phyloP scores from a whole-genome alignment of 2,113 vertebrate species.

The Datnioides undecimradiatus region DNA sequence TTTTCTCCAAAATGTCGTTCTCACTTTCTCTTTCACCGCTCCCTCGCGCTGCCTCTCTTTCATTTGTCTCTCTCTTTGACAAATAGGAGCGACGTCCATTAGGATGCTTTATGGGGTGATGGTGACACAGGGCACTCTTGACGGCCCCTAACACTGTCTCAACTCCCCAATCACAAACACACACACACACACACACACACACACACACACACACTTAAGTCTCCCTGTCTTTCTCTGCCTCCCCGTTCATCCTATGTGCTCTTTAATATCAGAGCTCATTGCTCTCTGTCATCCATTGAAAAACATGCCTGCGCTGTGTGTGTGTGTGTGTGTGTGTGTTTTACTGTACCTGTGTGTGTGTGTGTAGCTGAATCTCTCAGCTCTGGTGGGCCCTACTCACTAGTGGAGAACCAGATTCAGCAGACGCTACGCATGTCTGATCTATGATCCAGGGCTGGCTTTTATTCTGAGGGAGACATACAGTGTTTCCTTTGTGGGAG shows the following conservation, averaged over 20 bases:
- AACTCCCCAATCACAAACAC: conserved; percentile 54
- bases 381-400: conserved; percentile 24
- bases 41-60: conserved; percentile 53
- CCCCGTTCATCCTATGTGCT: conserved; percentile 57
- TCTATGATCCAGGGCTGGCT: conserved; percentile 77
- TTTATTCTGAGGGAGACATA: conserved; percentile 77
- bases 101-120: conserved; percentile 83
- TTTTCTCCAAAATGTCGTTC: conserved; percentile 75
- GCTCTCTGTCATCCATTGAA: conserved; percentile 71
- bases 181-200: conserved; percentile 43
- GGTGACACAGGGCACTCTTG: conserved; percentile 74
- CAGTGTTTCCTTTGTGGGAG: conserved; percentile 76
- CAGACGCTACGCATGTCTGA: conserved; percentile 65
- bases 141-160: conserved; percentile 63
- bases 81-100: conserved; percentile 79
- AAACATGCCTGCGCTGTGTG: conserved; percentile 23
- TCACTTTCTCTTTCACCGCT: conserved; percentile 70
- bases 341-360: conserved; percentile 31
- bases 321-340: conserved; percentile 15
- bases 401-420: conserved; percentile 43
- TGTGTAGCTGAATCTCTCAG: conserved; percentile 38
- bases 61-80: conserved; percentile 75
- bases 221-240: conserved; percentile 42
- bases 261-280: conserved; percentile 78
- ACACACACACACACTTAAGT: conserved; percentile 27